phyloP scores from a whole-genome alignment of 2,797 vertebrate species.

The Margarornis squamiger region DNA sequence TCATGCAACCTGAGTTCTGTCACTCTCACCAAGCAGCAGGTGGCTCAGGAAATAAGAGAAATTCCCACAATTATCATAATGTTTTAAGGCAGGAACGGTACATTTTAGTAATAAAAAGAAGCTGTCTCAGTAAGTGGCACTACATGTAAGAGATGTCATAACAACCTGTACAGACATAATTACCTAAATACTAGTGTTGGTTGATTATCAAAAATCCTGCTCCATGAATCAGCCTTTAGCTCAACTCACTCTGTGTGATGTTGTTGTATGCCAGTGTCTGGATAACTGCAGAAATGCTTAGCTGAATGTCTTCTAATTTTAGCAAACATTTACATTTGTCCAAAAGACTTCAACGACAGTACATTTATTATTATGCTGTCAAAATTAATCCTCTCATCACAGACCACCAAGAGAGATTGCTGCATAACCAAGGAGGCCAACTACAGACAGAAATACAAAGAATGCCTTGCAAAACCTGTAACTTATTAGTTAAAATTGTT shows the following conservation, averaged over 20 bases:
- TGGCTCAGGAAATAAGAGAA: not conserved
- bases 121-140: not conserved
- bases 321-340: constrained; percentile 36
- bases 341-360: not conserved
- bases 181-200: constrained; percentile 1
- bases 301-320: constrained; percentile 44
- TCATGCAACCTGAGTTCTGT: not conserved
- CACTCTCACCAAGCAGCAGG: not conserved
- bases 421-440: not conserved
- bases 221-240: not conserved
- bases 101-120: constrained; percentile 20
- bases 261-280: not conserved
- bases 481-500: not conserved
- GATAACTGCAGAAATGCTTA: not conserved
- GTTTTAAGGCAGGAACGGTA: constrained; percentile 6
- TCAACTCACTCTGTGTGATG: not conserved
- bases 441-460: not conserved
- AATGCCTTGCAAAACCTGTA: not conserved
- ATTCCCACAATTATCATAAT: not conserved
- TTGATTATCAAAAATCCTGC: constrained; percentile 13
- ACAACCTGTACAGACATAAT: constrained; percentile 5
- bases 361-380: not conserved
- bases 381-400: constrained; percentile 17
- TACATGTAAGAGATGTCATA: not conserved
- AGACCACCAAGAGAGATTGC: not conserved